Evolutionary conservation across 2,113 vertebrate species (phyloP).

Genomic region (Apaloderma vittatum): DNA sequence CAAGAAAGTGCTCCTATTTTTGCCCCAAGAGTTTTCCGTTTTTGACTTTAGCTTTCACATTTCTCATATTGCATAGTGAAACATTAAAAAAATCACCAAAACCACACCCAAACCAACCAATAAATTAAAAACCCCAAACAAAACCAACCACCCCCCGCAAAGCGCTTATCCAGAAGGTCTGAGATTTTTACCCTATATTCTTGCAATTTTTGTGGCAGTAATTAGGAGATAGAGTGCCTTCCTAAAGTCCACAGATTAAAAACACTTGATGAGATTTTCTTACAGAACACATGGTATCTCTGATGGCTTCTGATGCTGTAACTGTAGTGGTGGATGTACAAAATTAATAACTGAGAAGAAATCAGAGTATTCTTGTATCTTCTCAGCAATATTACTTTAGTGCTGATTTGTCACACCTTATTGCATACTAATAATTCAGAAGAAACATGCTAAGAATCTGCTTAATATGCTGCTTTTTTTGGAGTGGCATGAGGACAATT

Average conservation of each 20-base stretch:
- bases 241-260: neutral
- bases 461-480: slow-evolving; percentile 30
- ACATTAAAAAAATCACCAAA: neutral
- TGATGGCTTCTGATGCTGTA: neutral
- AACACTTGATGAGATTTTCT: neutral
- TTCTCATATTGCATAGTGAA: neutral
- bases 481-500: slow-evolving; percentile 6
- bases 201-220: neutral
- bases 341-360: neutral
- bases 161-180: neutral
- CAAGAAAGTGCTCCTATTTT: neutral
- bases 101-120: neutral
- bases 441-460: neutral
- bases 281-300: neutral
- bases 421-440: neutral
- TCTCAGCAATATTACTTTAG: neutral
- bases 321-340: neutral
- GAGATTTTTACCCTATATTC: neutral
- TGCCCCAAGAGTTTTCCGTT: neutral
- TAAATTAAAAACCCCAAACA: neutral
- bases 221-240: neutral
- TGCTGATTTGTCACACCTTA: neutral
- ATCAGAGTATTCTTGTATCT: neutral
- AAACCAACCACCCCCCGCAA: neutral
- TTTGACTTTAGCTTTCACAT: neutral